Percentiles rank a stretch among this genome's conserved stretches.
These are phyloP conservation scores for Ips typographus DNA, from an alignment of 1,140 invertebrate genomes.

Conservation along the genomic window DNA sequence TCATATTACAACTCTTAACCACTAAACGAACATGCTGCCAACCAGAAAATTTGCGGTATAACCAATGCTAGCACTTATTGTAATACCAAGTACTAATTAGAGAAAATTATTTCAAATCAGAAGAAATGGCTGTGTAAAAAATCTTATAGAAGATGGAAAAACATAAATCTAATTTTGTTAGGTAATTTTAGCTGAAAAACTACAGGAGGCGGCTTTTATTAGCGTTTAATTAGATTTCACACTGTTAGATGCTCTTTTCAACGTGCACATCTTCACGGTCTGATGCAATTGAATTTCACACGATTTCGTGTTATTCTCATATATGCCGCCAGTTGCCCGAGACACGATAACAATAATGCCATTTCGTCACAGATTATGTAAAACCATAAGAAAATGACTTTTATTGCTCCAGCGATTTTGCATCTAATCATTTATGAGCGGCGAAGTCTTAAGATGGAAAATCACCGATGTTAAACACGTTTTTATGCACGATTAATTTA, in stretches of 20 bases:
- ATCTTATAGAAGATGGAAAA: neutral
- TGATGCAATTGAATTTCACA: conserved; percentile 2
- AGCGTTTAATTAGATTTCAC: neutral
- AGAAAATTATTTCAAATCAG: neutral
- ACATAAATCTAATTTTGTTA: neutral
- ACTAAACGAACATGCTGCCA: conserved; percentile 2
- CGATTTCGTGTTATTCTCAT: neutral
- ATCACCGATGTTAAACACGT: neutral
- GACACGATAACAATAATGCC: conserved; percentile 1
- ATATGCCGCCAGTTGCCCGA: neutral
- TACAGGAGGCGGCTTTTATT: neutral
- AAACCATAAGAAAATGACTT: neutral
- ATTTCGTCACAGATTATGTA: conserved; percentile 2
- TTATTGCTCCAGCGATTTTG: neutral
- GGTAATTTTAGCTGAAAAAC: neutral
- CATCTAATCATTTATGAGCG: neutral
- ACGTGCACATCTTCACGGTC: neutral
- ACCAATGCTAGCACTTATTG: neutral
- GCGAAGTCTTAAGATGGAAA: neutral
- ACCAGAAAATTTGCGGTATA: neutral
- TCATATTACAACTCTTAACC: neutral
- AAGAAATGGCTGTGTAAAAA: neutral
- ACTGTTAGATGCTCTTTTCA: neutral
- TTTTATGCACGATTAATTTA: neutral
- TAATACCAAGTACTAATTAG: neutral